Evolutionary conservation across 1,140 invertebrate species (phyloP), one percentile per base, ranked within the genome.

Genomic region (Nebria ingens): DNA sequence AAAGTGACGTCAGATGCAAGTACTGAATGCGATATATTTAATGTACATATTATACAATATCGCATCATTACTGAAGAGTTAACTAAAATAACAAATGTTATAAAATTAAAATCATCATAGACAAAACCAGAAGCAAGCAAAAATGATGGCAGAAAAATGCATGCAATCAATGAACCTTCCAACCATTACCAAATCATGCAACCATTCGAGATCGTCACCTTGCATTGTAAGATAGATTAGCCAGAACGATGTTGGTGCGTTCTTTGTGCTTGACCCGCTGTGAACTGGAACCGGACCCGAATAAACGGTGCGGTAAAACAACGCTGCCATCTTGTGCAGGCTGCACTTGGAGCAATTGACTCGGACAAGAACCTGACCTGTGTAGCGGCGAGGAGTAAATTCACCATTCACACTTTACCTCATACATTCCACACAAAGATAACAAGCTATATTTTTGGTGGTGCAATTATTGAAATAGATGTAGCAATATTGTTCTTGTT

Each of bases 361-460:
- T 90, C 56, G 90, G 91, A 70, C 88, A 93, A 59, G 91, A 93
- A 25, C 89, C 91, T 61, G 90, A 93, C 77, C 91, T 91, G 74
- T 55, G 40, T 4, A 29, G 4, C 3, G 15, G 40, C 9, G 15
- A 6, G 25, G 63, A 62, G 61, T 57, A 58, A 67, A 65, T 53
- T 65, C 55, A 62, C 59, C 67, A 65, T 53, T 65, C 55, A 62
- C 59, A 63, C 63, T 56, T 21, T 56, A 58, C 59, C 60, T 58
- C 60, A 62, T 55, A 61, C 55, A 55, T 53, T 58, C 50, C 40
- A 52, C 52, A 56, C 40, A 21, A 21, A 25, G 42, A 15, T 52
- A 19, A 42, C 60, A 59, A 62, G 53, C 40, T 20, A 58, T 45
- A 58, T n/a, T n/a, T n/a, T n/a, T n/a, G n/a, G 13, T 45, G 51